Percentiles rank a stretch among this genome's conserved stretches.
These are phyloP conservation scores for Podarcis lilfordi DNA, from an alignment of 2,797 vertebrate species.

Conservation along the genomic window DNA sequence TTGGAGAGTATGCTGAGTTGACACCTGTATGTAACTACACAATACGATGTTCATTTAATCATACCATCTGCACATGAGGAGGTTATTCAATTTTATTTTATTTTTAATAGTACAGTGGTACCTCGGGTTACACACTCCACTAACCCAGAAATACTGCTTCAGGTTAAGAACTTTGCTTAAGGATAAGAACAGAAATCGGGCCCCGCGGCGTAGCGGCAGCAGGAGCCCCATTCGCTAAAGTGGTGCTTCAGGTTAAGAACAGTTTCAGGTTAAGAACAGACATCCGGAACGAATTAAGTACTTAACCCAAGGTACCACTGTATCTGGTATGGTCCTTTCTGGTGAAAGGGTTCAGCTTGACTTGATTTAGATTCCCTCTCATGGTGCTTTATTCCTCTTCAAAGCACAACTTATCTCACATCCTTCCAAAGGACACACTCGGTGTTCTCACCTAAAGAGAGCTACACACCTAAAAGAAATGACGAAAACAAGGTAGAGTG, in stretches of 20 bases:
- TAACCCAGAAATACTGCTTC: too few species aligned
- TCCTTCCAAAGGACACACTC: background rate
- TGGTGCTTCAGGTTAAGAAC: too few species aligned
- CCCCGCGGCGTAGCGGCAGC: too few species aligned
- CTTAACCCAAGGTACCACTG: too few species aligned
- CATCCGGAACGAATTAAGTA: too few species aligned
- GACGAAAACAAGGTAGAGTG: background rate
- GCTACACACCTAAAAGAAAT: background rate
- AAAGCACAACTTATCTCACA: background rate
- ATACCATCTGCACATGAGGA: background rate
- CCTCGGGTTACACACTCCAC: too few species aligned
- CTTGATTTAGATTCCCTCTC: background rate
- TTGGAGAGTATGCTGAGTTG: too few species aligned
- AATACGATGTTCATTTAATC: background rate
- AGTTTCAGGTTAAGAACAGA: too few species aligned
- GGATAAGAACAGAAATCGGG: too few species aligned
- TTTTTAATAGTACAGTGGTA: background rate
- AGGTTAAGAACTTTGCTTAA: too few species aligned
- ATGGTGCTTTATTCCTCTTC: background rate
- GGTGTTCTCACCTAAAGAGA: background rate
- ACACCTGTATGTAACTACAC: background rate
- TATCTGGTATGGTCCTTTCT: background rate
- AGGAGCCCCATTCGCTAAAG: too few species aligned
- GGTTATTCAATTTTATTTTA: too few species aligned
- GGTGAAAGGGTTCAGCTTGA: background rate